Conservation (phyloP, 2,888 invertebrate genomes). For the Opisthograptis luteolata region DNA sequence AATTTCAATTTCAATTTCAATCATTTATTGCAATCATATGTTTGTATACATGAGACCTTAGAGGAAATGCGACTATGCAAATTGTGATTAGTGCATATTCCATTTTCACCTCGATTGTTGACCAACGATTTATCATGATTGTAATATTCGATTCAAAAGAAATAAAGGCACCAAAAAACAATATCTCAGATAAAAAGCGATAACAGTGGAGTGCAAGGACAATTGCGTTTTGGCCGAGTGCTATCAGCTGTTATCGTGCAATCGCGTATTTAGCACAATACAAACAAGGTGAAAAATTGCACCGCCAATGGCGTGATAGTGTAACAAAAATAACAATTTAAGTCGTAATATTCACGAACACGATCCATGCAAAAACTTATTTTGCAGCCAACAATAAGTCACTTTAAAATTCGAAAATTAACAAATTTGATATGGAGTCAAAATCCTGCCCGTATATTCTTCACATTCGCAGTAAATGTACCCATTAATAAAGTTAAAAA, state of each 20-base stretch:
- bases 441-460: not conserved
- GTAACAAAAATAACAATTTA: not conserved
- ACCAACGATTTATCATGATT: slow-evolving; percentile 38
- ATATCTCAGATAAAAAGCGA: slow-evolving; percentile 34
- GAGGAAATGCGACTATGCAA: no score
- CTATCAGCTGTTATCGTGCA: slow-evolving; percentile 35
- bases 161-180: slow-evolving; percentile 32
- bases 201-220: slow-evolving; percentile 39
- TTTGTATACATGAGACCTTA: no score
- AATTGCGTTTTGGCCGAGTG: slow-evolving; percentile 31
- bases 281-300: slow-evolving; percentile 23
- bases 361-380: no score
- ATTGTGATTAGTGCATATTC: no score
- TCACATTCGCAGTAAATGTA: not conserved
- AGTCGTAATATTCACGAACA: no score
- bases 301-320: not conserved
- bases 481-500: slow-evolving; percentile 30
- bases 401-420: not conserved
- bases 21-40: no score
- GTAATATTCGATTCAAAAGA: slow-evolving; percentile 25
- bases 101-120: slow-evolving; percentile 43
- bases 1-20: no score
- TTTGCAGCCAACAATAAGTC: not conserved
- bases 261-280: no score
- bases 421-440: not conserved